Base-by-base conservation (phyloP, 1,140 invertebrate genomes). In the Diorhabda carinulata region DNA sequence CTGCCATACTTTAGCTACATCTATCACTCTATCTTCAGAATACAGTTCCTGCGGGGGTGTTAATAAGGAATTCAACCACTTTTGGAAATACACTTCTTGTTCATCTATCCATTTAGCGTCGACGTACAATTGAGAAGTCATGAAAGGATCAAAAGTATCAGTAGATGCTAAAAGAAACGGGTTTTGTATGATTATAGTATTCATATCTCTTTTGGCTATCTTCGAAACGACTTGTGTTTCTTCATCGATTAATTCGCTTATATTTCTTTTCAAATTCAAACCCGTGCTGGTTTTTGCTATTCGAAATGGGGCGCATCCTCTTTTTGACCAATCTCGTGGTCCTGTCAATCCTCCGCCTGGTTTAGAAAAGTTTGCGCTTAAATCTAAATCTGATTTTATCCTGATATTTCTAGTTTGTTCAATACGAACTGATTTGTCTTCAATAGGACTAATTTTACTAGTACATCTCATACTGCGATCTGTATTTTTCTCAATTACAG, bases 1-100 rank as follows among this genome's bases (percentile, higher is more conserved):
- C 71, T 90, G 86, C 86, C 91, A 93, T 0, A 90, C 80, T 79
- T 90, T 90, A 0, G 87, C 90, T n/a, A 91, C 85, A 76, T 92
- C 90, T 9, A 91, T 83, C 25, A 71, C 70, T 56, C 71, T 68
- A n/a, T 68, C 70, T 61, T 70, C 70, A 5, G 70, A 69, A 0
- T 91, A 80, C 0, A 91, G 80, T 73, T 91, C 89, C 0, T 85
- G 83, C 2, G 92, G 91, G 5, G 94, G 92, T 3, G 92, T 93
- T 2, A 97, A 81, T 45, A 97, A 82, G 65, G 89, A 91, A 81
- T 97, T 97, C 0, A 97, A 80, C 94, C 94, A 97, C 70, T 91
- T 90, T 71, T 89, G 91, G 74, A 97, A 95, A 71, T 92, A 90
- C 1, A 82, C 81, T 81, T 94, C 91, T 79, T 96, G 92, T 70